Evolutionary conservation across 2,797 vertebrate genomes (phyloP), one percentile per base, ranked within the genome.

Genomic region (Siniperca obscura): DNA sequence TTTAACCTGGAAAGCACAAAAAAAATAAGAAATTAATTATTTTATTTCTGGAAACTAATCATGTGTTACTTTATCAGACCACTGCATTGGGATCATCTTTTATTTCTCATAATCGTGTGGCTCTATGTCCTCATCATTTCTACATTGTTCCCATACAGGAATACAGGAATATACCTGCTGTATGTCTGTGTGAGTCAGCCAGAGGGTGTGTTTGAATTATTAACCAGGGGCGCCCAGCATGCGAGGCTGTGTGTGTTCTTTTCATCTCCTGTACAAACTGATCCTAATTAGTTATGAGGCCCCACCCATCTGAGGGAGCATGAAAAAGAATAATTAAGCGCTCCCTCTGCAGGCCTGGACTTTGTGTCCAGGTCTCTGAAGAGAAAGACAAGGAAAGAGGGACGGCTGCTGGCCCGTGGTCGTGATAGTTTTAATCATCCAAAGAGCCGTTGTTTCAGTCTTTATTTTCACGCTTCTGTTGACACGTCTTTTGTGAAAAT

Each of bases 151-250:
- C 30, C 30, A 3, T 3, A 21, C 59, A 19, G 2, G 21, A 30
- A 3, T 3, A 21, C 59, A 19, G 2, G 21, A 30, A 0, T 48
- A 9, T 13, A 70, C 48, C 76, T 68, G 53, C 67, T 75, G 59
- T 38, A 7, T 56, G 69, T 81, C 19, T 78, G 17, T 52, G 55
- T 44, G 67, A 78, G 70, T 66, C 78, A 50, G 4, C 50, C 71
- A 14, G 25, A 83, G 86, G 84, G 81, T 78, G 67, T n/a, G 72
- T 87, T 82, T 93, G 86, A 91, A 92, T 93, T 89, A 91, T 92
- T 91, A 76, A 92, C 53, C 70, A 68, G 72, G 68, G 40, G 6
- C 21, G 5, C 84, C 71, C 90, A 86, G 86, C 84, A 80, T 87
- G 90, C 86, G 78, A 81, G 52, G 60, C 76, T 38, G 71, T 78